Conservation (phyloP, 2,797 vertebrate genomes). For the Sebastes ruberrimus region DNA sequence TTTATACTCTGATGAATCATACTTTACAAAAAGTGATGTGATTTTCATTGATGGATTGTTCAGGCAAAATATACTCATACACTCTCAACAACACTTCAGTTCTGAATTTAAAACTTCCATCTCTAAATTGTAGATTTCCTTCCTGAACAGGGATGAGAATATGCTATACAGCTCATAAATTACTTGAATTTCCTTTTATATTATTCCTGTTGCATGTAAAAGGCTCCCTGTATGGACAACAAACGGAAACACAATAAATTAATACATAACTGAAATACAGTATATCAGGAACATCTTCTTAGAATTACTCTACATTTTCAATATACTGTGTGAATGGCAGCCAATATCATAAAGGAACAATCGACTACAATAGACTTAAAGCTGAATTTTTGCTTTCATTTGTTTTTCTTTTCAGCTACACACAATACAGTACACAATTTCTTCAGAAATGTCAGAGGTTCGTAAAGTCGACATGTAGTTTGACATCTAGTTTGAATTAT, state of each 20-base stretch:
- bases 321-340: background rate
- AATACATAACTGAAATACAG: background rate
- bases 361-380: background rate
- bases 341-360: background rate
- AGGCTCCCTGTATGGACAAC: background rate
- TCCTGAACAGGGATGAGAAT: background rate
- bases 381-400: background rate
- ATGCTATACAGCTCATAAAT: background rate
- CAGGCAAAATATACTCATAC: background rate
- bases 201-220: background rate
- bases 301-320: background rate
- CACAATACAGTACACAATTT: background rate
- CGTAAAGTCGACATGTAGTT: background rate
- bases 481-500: background rate
- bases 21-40: background rate
- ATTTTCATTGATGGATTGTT: background rate
- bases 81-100: background rate
- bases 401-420: background rate
- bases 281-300: background rate
- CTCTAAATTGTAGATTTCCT: background rate
- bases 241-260: background rate
- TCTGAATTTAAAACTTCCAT: background rate
- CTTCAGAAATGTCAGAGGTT: background rate
- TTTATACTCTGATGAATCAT: conserved; percentile 41
- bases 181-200: conserved; percentile 14